A percentile compares a stretch with the other conserved stretches of the same genome.
These are phyloP conservation scores for Arctocebus calabarensis DNA, from an alignment of 2,797 vertebrate species.

Conservation along the genomic window DNA sequence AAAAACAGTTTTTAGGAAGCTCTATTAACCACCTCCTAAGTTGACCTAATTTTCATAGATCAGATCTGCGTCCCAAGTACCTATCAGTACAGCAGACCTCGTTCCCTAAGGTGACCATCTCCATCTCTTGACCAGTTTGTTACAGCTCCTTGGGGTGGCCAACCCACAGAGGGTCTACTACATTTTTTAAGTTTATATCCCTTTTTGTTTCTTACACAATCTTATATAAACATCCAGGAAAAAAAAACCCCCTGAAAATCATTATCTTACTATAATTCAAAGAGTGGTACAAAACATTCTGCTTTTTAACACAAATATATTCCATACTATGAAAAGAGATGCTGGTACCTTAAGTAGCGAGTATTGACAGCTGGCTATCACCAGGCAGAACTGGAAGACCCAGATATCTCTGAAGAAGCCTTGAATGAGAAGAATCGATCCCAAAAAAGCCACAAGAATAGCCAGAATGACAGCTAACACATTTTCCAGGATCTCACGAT, in stretches of 20 bases:
- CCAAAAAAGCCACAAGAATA: conserved; percentile 98
- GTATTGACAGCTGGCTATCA: conserved; percentile 99
- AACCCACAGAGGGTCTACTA: too few relatives aligned
- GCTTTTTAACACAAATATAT: neutral
- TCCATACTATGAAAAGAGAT: conserved; percentile 37
- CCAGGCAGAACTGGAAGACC: conserved; percentile 99
- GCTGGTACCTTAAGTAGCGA: conserved; percentile 95
- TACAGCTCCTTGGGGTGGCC: too few relatives aligned
- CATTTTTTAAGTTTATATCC: neutral
- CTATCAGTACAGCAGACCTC: too few relatives aligned
- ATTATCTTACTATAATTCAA: conserved; percentile 14
- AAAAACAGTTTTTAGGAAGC: conserved; percentile 51
- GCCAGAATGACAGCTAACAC: conserved; percentile 95
- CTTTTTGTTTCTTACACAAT: conserved; percentile 15
- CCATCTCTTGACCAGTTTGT: too few relatives aligned
- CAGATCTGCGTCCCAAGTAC: too few relatives aligned
- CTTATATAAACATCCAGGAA: conserved; percentile 6
- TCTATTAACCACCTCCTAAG: neutral
- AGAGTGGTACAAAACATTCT: neutral
- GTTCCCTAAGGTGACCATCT: too few relatives aligned
- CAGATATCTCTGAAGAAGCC: conserved; percentile 99
- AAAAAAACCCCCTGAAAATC: conserved; percentile 31
- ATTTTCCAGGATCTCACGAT: conserved; percentile 98
- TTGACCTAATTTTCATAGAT: too few relatives aligned
- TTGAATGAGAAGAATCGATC: conserved; percentile 96